These are phyloP conservation scores for Pyxicephalus adspersus DNA, from an alignment of 2,113 vertebrate species.

Conservation along the genomic window DNA sequence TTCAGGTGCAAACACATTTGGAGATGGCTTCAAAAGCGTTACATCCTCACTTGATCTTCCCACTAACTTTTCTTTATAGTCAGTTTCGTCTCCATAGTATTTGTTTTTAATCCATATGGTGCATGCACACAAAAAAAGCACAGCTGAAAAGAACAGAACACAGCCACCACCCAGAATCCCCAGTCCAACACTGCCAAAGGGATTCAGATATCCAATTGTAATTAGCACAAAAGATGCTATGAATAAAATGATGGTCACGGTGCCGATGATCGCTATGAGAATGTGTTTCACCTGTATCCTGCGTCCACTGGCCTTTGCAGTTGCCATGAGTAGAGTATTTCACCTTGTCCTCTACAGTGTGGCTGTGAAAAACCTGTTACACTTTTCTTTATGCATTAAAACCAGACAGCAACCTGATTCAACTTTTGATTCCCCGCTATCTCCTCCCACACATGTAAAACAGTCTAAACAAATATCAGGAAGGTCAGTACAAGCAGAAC, in stretches of 20 bases:
- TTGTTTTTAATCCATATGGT: constrained; percentile 48
- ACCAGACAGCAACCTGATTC: not conserved
- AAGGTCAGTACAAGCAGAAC: constrained; percentile 27
- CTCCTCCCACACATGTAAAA: constrained; percentile 47
- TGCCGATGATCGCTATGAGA: not conserved
- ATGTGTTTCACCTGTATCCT: constrained; percentile 3
- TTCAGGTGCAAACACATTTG: not conserved
- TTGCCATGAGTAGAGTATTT: not conserved
- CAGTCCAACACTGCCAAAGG: constrained; percentile 31
- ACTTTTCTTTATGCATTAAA: constrained; percentile 1
- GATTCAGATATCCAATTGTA: constrained; percentile 41
- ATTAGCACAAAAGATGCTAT: constrained; percentile 24
- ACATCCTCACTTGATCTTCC: not conserved
- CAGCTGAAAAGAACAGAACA: constrained; percentile 14
- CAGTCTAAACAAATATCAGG: constrained; percentile 2
- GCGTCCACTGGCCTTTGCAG: not conserved
- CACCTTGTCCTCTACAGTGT: not conserved
- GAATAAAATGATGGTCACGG: not conserved
- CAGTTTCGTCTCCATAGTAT: constrained; percentile 3
- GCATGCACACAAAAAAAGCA: constrained; percentile 22
- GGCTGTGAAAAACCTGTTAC: constrained; percentile 24
- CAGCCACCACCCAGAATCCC: constrained; percentile 41
- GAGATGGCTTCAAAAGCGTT: constrained; percentile 7
- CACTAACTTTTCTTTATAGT: not conserved
- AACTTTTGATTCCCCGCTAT: not conserved